These are phyloP conservation scores for Biston betularia DNA, from an alignment of 2,888 invertebrate genomes.

Conservation along the genomic window DNA sequence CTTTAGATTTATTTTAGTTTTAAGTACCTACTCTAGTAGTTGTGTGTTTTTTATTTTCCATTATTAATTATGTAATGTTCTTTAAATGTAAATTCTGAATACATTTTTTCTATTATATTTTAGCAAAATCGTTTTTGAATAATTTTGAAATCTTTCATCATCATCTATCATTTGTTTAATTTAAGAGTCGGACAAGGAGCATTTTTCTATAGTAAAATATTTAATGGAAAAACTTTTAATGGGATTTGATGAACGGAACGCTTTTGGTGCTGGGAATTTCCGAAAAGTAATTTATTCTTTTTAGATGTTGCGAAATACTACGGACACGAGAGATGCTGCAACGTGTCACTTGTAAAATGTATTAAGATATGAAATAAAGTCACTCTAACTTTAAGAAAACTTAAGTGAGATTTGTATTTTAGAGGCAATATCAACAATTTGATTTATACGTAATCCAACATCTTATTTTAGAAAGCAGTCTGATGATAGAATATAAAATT, in stretches of 20 bases:
- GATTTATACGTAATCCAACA: neutral
- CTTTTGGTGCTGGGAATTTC: constrained; percentile 65
- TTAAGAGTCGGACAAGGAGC: constrained; percentile 68
- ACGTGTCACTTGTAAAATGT: neutral
- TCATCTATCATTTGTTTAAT: constrained; percentile 66
- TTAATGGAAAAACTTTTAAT: constrained; percentile 84
- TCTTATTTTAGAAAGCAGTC: neutral
- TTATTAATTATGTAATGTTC: too few species aligned
- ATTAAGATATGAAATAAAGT: neutral
- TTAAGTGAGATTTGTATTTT: neutral
- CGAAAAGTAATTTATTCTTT: constrained; percentile 43
- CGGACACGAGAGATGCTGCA: constrained; percentile 8
- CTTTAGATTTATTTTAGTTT: too few species aligned
- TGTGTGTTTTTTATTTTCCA: too few species aligned
- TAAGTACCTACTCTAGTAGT: too few species aligned
- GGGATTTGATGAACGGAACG: constrained; percentile 78
- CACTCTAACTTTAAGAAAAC: neutral
- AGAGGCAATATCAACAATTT: neutral
- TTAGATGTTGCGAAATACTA: constrained; percentile 26
- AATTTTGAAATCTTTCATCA: constrained; percentile 57
- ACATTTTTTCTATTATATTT: neutral
- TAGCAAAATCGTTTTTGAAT: constrained; percentile 59
- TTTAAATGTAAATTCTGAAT: too few species aligned
- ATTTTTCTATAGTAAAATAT: constrained; percentile 75
- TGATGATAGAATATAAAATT: constrained; percentile 14